Evolutionary conservation across 2,888 invertebrate species (phyloP).

Genomic region (Crossocerus cetratus): DNA sequence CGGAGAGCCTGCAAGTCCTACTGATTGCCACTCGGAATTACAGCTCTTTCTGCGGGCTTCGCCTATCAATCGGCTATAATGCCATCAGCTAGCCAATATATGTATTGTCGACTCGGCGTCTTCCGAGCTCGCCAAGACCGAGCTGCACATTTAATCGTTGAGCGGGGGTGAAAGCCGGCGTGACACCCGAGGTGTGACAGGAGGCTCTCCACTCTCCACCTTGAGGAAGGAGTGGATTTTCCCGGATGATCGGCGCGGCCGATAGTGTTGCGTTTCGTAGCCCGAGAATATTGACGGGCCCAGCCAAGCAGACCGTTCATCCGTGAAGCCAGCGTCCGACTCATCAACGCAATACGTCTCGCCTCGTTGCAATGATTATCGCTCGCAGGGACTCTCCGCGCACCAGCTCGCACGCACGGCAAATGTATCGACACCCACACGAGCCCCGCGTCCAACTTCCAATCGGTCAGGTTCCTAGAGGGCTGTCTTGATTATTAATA

Average conservation of each 20-base stretch:
- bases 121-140: no score
- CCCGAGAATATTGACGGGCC: slow-evolving; percentile 37
- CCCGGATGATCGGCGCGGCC: slow-evolving; percentile 39
- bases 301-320: slow-evolving; percentile 36
- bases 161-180: slow-evolving; percentile 65
- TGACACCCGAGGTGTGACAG: slow-evolving; percentile 68
- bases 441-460: neutral
- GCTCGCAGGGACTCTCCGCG: neutral
- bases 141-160: neutral
- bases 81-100: neutral
- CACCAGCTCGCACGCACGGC: neutral
- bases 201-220: slow-evolving; percentile 34
- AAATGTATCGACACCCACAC: neutral
- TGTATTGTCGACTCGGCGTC: no score
- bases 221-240: slow-evolving; percentile 56
- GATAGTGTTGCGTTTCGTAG: slow-evolving; percentile 47
- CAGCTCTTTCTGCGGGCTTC: neutral
- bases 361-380: slow-evolving; percentile 56
- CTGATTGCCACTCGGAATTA: neutral
- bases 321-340: slow-evolving; percentile 25
- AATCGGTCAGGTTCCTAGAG: no score
- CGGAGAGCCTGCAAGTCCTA: neutral
- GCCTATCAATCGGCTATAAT: slow-evolving; percentile 4
- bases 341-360: slow-evolving; percentile 32
- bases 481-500: no score